Conservation (phyloP, 2,797 vertebrate species). For the Lophotriccus pileatus region DNA sequence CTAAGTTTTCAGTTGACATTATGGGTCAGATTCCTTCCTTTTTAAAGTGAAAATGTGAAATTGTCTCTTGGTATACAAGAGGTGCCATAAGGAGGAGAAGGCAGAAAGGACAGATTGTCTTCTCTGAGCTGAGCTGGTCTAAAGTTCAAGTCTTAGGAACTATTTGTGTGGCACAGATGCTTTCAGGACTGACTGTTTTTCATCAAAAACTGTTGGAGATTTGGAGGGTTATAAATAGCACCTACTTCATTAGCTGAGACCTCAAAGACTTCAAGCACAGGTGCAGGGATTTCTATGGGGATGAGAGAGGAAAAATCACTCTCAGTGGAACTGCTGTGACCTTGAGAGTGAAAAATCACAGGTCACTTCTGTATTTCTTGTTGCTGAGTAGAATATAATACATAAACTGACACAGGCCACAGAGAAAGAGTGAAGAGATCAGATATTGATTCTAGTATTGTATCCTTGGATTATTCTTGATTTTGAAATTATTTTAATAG, state of each 20-base stretch:
- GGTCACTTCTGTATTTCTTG: background rate
- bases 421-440: background rate
- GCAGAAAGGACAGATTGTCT: background rate
- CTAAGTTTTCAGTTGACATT: background rate
- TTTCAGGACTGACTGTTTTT: conserved; percentile 29
- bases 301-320: conserved; percentile 36
- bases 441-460: background rate
- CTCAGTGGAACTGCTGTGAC: background rate
- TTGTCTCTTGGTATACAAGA: background rate
- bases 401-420: background rate
- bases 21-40: background rate
- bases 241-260: conserved; percentile 13
- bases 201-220: conserved; percentile 55
- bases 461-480: background rate
- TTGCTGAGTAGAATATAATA: background rate
- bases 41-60: background rate
- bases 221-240: conserved; percentile 65
- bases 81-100: background rate
- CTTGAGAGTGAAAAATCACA: conserved; percentile 50
- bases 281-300: conserved; percentile 43
- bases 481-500: background rate
- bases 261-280: conserved; percentile 48
- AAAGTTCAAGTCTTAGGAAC: conserved; percentile 14
- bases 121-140: background rate
- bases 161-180: conserved; percentile 44